These are phyloP conservation scores for Mus spretus DNA, from an alignment of 2,797 vertebrate species.

Conservation along the genomic window DNA sequence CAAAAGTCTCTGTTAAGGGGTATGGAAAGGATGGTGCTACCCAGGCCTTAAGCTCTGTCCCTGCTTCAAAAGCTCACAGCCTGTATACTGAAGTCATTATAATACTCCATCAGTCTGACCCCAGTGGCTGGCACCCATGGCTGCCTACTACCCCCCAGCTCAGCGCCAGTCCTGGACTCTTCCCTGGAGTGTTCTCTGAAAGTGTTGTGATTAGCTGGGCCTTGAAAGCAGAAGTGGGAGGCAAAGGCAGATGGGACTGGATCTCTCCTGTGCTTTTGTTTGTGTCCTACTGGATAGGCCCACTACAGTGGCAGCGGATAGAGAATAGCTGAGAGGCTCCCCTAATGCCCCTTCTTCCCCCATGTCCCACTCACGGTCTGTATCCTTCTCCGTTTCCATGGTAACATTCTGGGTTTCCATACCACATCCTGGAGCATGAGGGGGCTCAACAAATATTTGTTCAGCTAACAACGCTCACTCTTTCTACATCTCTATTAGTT, in stretches of 20 bases:
- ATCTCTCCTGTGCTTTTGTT: background rate
- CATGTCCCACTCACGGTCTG: background rate
- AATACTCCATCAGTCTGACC: too few relatives aligned
- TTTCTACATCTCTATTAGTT: constrained; percentile 15
- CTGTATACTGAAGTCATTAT: background rate
- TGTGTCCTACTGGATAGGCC: background rate
- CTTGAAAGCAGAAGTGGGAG: constrained; percentile 6
- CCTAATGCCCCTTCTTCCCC: fast-evolving
- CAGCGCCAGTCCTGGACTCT: background rate
- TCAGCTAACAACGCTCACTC: background rate
- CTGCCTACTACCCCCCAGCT: background rate
- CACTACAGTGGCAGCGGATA: background rate
- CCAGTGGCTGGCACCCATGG: background rate
- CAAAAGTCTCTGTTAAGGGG: background rate
- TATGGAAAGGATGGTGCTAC: background rate
- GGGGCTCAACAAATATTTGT: background rate
- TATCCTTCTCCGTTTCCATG: background rate
- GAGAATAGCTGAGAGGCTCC: background rate
- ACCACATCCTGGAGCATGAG: background rate
- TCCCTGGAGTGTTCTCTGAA: background rate
- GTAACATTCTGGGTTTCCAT: background rate
- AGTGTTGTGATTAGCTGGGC: background rate
- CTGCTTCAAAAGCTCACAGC: background rate
- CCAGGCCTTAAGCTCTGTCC: background rate
- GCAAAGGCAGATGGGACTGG: background rate